These are phyloP conservation scores for Heterocephalus glaber DNA, from an alignment of 2,113 vertebrate species.

Conservation along the genomic window DNA sequence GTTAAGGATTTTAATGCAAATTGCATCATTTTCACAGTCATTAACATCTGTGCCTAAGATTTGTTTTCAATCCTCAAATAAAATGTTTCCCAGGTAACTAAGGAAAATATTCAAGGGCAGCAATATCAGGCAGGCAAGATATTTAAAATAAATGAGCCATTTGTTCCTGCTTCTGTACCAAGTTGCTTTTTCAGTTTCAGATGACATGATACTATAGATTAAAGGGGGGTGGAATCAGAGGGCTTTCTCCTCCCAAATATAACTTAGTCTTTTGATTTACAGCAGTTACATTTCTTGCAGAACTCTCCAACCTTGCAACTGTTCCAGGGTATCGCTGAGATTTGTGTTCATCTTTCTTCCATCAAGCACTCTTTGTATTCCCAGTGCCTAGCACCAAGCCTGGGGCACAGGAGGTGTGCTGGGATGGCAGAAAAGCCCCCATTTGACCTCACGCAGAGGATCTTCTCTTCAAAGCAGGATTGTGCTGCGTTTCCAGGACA, in stretches of 20 bases:
- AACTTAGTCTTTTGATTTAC: not conserved
- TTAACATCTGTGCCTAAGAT: constrained; percentile 29
- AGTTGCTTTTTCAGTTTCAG: not conserved
- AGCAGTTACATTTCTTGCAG: not conserved
- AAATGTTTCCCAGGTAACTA: constrained; percentile 67
- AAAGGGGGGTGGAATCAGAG: not conserved
- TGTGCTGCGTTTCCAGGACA: not conserved
- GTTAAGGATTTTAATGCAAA: constrained; percentile 28
- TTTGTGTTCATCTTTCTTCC: not conserved
- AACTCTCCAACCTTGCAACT: not conserved
- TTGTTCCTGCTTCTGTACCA: constrained; percentile 46
- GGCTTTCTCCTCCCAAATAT: not conserved
- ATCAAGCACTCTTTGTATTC: not conserved
- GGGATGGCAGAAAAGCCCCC: not conserved
- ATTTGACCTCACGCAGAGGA: not conserved
- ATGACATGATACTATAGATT: not conserved
- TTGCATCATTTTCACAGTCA: constrained; percentile 27
- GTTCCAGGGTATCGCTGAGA: not conserved
- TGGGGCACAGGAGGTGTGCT: not conserved
- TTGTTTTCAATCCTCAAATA: constrained; percentile 54
- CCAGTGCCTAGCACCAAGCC: not conserved
- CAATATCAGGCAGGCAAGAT: constrained; percentile 46
- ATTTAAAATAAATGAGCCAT: constrained; percentile 55
- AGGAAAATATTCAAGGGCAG: constrained; percentile 62
- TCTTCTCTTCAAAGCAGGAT: not conserved